Evolutionary conservation across 1,140 invertebrate genomes (phyloP), one percentile per base, ranked within the genome.

Genomic region (Thaumatotibia leucotreta): DNA sequence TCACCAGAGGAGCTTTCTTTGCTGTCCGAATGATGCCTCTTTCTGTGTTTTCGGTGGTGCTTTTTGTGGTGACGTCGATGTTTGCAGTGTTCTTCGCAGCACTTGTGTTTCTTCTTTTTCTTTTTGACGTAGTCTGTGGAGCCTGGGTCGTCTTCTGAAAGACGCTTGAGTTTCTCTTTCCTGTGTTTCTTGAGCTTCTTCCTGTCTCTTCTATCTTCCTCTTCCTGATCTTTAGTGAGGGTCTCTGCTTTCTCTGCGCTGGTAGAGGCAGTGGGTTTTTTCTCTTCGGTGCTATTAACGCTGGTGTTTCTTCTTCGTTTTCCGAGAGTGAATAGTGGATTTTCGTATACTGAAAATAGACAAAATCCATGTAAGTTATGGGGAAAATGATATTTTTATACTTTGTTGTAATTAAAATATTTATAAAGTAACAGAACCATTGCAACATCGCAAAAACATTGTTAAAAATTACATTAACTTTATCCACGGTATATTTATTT

Each of bases 1-100:
- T 92, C 89, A 2, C 95, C 95, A 0, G 97, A 97, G 20, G 97
- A 92, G 84, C 97, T 97, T 4, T 96, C 97, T 89, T 97, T 97
- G 78, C 95, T 95, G 70, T 93, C 95, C 39, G 96, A 96, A 63
- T 95, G 95, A 83, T 95, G 95, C 76, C 96, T 94, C 73, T 96
- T 96, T 72, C 94, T 94, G 79, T 96, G 95, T 88, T 96, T 96
- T 68, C 94, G 93, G 68, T 95, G 89, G 32, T 91, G 94, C 77
- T 95, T 96, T 76, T 95, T 95, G 73, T 95, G 94, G 73, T 95
- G 94, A 80, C 93, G 92, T 35, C 93, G 92, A 70, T 96, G 95
- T 70, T 95, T 96, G 49, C 95, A 95, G 69, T 93, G 93, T 66
- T 95, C 93, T 65, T 95, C 95, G 64, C 91, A 92, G 72, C 93